Conservation (phyloP, 2,888 invertebrate species). For the Dioctria rufipes region DNA sequence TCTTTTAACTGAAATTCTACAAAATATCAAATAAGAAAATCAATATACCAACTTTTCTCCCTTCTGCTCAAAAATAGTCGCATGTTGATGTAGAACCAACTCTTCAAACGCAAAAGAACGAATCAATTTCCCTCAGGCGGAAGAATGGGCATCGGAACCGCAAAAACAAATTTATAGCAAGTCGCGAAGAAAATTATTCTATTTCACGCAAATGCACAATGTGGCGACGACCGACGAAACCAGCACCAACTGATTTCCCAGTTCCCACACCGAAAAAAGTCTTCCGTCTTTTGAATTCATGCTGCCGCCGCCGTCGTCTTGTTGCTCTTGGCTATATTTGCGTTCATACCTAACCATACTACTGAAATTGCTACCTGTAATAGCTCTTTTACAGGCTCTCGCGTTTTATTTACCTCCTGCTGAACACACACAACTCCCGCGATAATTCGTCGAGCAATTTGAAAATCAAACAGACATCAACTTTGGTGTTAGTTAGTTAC, state of each 20-base stretch:
- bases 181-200: conserved; percentile 54
- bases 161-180: conserved; percentile 47
- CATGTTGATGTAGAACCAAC: conserved; percentile 7
- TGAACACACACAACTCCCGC: conserved; percentile 19
- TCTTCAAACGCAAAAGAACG: conserved; percentile 1
- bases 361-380: conserved; percentile 43
- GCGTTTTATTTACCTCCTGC: conserved; percentile 48
- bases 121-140: conserved; percentile 27
- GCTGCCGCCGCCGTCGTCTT: background rate
- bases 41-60: background rate
- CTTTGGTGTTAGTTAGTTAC: conserved; percentile 26
- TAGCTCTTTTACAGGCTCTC: conserved; percentile 42
- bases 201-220: conserved; percentile 40
- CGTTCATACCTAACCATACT: background rate
- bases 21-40: conserved; percentile 35
- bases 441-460: conserved; percentile 48
- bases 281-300: background rate
- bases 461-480: conserved; percentile 48
- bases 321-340: conserved; percentile 20
- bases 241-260: conserved; percentile 25
- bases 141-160: conserved; percentile 40
- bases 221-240: background rate
- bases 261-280: background rate
- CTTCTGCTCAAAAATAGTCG: background rate
- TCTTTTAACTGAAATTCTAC: conserved; percentile 22